Evolutionary conservation across 2,797 vertebrate species (phyloP).

Genomic region (Pseudochromis fuscus): DNA sequence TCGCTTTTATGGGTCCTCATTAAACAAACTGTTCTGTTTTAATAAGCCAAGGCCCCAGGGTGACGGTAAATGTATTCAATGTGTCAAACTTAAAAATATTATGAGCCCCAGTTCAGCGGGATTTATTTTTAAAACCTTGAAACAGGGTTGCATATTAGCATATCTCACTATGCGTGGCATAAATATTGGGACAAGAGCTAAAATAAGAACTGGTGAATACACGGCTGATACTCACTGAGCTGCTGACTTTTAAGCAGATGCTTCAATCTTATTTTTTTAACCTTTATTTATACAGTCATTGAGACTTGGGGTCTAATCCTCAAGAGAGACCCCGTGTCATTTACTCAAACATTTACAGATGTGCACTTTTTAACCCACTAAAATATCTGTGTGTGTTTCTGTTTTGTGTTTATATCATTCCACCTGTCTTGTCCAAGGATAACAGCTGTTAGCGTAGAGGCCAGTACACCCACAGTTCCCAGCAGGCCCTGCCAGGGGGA

Average conservation of each 20-base stretch:
- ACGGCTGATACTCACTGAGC: constrained; percentile 8
- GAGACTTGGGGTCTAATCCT: too few relatives aligned
- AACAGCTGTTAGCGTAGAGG: constrained; percentile 82
- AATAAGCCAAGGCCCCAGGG: constrained; percentile 7
- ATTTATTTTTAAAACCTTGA: constrained; percentile 15
- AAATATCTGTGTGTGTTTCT: neutral
- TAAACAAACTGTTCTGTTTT: constrained; percentile 14
- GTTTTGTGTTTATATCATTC: neutral
- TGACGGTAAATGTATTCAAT: constrained; percentile 9
- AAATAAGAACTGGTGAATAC: constrained; percentile 6
- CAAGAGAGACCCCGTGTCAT: too few relatives aligned
- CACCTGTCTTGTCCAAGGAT: constrained; percentile 80
- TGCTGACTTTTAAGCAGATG: constrained; percentile 37
- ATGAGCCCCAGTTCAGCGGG: neutral
- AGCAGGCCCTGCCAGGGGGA: constrained; percentile 84
- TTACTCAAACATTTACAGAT: too few relatives aligned
- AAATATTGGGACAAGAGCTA: constrained; percentile 18
- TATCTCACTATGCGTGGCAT: neutral
- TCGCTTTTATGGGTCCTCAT: constrained; percentile 2
- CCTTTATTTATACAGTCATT: too few relatives aligned
- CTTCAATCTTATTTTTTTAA: too few relatives aligned
- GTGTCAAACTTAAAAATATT: constrained; percentile 13
- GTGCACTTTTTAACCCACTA: too few relatives aligned
- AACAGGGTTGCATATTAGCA: constrained; percentile 16
- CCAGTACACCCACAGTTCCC: constrained; percentile 78